A percentile compares a stretch with the other conserved stretches of the same genome.
phyloP scores from a whole-genome alignment of 2,888 invertebrate genomes.

The Hirtodrosophila alboralis region DNA sequence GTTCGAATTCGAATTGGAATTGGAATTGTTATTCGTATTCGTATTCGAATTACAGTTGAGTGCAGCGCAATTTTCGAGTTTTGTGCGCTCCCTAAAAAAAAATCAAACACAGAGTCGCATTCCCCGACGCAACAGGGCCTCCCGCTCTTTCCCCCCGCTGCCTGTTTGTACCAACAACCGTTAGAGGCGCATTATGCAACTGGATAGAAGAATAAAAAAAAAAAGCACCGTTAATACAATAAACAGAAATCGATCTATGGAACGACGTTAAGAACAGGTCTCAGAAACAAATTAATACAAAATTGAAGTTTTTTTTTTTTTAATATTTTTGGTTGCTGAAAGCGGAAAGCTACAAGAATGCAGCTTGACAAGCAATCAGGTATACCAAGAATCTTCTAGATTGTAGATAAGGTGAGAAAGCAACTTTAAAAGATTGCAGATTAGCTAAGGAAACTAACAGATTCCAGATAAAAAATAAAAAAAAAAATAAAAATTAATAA shows the following conservation, averaged over 20 bases:
- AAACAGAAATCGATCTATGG: conserved; percentile 50
- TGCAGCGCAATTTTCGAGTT: conserved; percentile 23
- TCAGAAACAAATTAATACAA: conserved; percentile 12
- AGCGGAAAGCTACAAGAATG: too few relatives aligned
- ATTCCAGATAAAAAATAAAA: too few relatives aligned
- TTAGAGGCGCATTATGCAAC: conserved; percentile 36
- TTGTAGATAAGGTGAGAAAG: too few relatives aligned
- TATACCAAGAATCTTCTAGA: too few relatives aligned
- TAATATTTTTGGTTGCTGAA: too few relatives aligned
- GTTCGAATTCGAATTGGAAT: conserved; percentile 3
- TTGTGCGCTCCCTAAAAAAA: conserved; percentile 20
- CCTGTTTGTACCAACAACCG: conserved; percentile 15
- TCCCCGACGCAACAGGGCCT: not conserved
- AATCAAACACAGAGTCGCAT: conserved; percentile 11
- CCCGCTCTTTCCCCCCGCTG: not conserved
- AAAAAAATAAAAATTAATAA: too few relatives aligned
- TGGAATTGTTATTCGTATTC: not conserved
- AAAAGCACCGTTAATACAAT: conserved; percentile 50
- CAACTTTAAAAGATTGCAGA: too few relatives aligned
- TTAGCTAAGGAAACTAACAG: too few relatives aligned
- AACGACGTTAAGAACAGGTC: conserved; percentile 26
- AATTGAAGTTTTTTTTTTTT: not conserved
- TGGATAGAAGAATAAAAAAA: too few relatives aligned
- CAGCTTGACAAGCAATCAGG: too few relatives aligned
- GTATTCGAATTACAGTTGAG: conserved; percentile 14